Conservation (phyloP, 2,113 vertebrate species). For the Baryphthengus martii region DNA sequence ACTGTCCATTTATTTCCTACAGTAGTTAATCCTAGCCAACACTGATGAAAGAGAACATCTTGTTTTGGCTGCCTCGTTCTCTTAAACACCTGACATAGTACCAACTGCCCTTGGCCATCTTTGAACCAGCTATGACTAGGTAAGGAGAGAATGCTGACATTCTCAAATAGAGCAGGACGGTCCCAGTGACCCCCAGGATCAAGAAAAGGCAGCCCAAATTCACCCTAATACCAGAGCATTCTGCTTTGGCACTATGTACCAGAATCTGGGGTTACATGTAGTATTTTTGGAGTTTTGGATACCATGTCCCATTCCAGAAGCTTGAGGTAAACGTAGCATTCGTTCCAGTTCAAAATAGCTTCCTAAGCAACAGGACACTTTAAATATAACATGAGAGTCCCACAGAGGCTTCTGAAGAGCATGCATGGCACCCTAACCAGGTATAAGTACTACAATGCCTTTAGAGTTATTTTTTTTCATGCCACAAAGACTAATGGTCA, state of each 20-base stretch:
- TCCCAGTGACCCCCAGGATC: conserved; percentile 1
- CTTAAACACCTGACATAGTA: background rate
- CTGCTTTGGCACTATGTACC: conserved; percentile 30
- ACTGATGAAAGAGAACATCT: background rate
- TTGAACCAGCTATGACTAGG: conserved; percentile 29
- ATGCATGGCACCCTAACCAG: background rate
- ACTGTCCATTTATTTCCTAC: background rate
- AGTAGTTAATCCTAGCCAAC: background rate
- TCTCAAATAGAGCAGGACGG: conserved; percentile 51
- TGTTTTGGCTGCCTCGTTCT: background rate
- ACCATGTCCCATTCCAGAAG: conserved; percentile 68
- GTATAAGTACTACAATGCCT: background rate
- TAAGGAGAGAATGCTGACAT: conserved; percentile 66
- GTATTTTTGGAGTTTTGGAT: conserved; percentile 66
- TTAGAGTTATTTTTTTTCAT: background rate
- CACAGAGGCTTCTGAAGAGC: background rate
- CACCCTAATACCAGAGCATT: conserved; percentile 49
- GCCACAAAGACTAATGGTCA: background rate
- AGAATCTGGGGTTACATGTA: conserved; percentile 58
- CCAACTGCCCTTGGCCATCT: conserved; percentile 2
- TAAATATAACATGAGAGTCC: conserved; percentile 62
- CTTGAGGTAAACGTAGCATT: conserved; percentile 60
- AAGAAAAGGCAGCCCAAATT: conserved; percentile 52
- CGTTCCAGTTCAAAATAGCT: conserved; percentile 68
- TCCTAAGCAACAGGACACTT: conserved; percentile 53